A percentile compares a stretch with the other conserved stretches of the same genome.
phyloP scores from a whole-genome alignment of 2,113 vertebrate species.

The Rissa tridactyla region DNA sequence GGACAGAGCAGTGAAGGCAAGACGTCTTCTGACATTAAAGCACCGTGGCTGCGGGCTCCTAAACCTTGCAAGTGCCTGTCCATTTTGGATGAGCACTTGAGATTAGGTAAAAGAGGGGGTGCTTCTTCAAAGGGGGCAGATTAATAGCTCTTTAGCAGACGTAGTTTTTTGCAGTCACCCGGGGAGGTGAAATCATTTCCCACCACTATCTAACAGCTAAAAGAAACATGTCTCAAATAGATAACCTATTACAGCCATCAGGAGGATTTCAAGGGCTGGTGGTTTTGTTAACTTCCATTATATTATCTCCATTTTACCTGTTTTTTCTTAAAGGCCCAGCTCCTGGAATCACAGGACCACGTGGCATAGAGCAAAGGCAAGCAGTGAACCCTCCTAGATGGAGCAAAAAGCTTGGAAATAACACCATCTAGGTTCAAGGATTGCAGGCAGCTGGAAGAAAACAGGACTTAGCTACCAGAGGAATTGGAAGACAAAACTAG shows the following conservation, averaged over 20 bases:
- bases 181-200: conserved; percentile 46
- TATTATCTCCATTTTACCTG: neutral
- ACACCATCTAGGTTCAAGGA: neutral
- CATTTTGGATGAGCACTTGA: neutral
- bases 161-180: conserved; percentile 25
- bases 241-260: conserved; percentile 57
- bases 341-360: neutral
- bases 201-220: conserved; percentile 43
- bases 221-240: conserved; percentile 56
- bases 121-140: conserved; percentile 16
- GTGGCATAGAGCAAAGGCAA: neutral
- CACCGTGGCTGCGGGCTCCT: neutral
- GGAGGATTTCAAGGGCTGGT: conserved; percentile 48
- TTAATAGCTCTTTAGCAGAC: conserved; percentile 39
- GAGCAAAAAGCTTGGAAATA: neutral
- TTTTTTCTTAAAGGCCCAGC: conserved; percentile 45
- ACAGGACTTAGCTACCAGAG: neutral
- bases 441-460: neutral
- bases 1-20: neutral
- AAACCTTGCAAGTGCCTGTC: neutral
- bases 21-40: neutral
- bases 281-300: conserved; percentile 32
- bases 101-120: neutral
- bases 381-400: rapidly evolving
- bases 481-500: neutral